Base-by-base conservation (phyloP, 1,140 invertebrate species). In the Drosophila subpulchrella region DNA sequence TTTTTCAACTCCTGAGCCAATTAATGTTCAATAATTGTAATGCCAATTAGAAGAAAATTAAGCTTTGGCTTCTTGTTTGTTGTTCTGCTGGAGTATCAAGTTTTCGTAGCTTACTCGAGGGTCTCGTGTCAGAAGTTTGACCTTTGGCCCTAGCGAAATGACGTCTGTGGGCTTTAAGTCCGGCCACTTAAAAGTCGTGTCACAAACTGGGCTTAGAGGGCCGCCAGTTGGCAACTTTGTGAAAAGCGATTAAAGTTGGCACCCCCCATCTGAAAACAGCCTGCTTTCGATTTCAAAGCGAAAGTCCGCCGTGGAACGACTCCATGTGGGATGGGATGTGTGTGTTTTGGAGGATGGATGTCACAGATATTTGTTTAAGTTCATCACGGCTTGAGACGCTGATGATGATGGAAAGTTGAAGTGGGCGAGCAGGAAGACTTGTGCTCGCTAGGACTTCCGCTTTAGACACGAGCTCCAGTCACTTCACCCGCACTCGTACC, bases 391-490 rank as follows among this genome's bases (percentile, higher is more conserved):
- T 58, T 57, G 47, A 50, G 68, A 63, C 68, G 36, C 27, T 41
- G 39, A 38, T 8, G 15, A 36, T 20, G 47, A 39, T 53, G 59
- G 65, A 65, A 42, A 65, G 61, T 36, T 68, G 65, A 68, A 68
- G 38, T 42, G 70, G 36, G 44, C 27, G 58, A 48, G 38, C 60
- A 58, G 56, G 48, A 66, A 78, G 51, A 54, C 51, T 59, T 81
- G 78, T 82, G 70, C 73, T 76, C 65, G 48, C 71, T 70, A 60
- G 86, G 71, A 85, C 82, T 86, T 85, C 81, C 81, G 81, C 83
- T 73, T 86, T 65, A 86, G 78, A 89, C 83, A 88, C 79, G 81
- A 65, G 70, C 61, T 47, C 34, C 62, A 59, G 44, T 62, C 55
- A 30, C 46, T 61, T 39, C 12, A 13, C 38, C 38, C 38, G 2